Percentiles rank a stretch among this genome's conserved stretches.
Conservation (phyloP, 1,140 invertebrate species). For the Sycophila sp. region DNA sequence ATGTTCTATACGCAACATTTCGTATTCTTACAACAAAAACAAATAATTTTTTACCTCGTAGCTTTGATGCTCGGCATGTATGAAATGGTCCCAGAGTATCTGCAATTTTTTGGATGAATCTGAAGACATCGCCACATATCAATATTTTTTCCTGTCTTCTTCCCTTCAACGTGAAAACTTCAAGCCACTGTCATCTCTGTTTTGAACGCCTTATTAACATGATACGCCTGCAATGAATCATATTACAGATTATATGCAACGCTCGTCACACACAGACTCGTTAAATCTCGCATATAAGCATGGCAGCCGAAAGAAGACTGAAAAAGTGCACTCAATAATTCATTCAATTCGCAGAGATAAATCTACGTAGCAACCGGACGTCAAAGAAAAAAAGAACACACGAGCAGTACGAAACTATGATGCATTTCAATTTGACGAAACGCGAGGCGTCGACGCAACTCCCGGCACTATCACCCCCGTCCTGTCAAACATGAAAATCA, state of each 20-base stretch:
- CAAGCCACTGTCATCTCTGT: constrained; percentile 26
- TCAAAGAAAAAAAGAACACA: too few species aligned
- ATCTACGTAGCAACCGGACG: too few species aligned
- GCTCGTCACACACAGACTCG: too few species aligned
- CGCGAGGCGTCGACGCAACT: too few species aligned
- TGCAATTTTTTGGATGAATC: constrained; percentile 51
- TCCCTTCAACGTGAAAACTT: constrained; percentile 1
- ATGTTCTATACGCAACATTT: too few species aligned
- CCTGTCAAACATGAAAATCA: too few species aligned
- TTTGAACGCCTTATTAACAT: background rate
- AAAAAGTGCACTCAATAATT: too few species aligned
- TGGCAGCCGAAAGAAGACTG: too few species aligned
- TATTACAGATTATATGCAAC: background rate
- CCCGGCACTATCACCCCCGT: too few species aligned
- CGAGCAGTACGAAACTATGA: too few species aligned
- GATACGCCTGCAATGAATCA: constrained; percentile 1
- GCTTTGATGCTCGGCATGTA: constrained; percentile 70
- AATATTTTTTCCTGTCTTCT: constrained; percentile 4
- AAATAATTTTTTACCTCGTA: constrained; percentile 64
- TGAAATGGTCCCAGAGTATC: constrained; percentile 70
- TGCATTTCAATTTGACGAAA: too few species aligned
- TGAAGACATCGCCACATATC: constrained; percentile 47
- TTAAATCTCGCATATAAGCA: background rate
- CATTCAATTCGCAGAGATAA: too few species aligned
- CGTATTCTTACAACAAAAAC: background rate